A percentile compares a stretch with the other conserved stretches of the same genome.
Evolutionary conservation across 2,113 vertebrate genomes (phyloP).

Genomic region (Gadus chalcogrammus): DNA sequence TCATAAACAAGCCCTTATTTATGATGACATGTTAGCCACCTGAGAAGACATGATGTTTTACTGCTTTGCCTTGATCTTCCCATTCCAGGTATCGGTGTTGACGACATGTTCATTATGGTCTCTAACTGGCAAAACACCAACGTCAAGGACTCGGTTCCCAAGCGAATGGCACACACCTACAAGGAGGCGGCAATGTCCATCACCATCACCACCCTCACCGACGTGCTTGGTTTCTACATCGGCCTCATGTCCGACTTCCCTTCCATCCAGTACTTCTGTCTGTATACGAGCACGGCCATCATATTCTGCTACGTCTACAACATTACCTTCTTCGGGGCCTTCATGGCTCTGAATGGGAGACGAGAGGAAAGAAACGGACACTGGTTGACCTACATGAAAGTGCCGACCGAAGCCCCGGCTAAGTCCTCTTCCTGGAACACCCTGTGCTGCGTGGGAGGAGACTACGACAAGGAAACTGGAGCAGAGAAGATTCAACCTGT

Average conservation of each 20-base stretch:
- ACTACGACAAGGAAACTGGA: slow-evolving; percentile 37
- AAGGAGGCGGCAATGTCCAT: slow-evolving; percentile 78
- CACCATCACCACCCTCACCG: slow-evolving; percentile 80
- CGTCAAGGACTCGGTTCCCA: slow-evolving; percentile 32
- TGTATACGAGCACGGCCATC: slow-evolving; percentile 78
- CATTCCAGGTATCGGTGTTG: slow-evolving; percentile 78
- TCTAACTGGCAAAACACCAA: slow-evolving; percentile 79
- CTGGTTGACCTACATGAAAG: slow-evolving; percentile 72
- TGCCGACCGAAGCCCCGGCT: slow-evolving; percentile 27
- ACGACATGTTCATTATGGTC: slow-evolving; percentile 86
- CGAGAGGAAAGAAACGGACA: slow-evolving; percentile 68
- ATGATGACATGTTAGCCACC: neutral
- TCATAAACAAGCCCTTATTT: neutral
- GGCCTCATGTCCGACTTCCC: slow-evolving; percentile 77
- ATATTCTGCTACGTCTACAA: slow-evolving; percentile 81
- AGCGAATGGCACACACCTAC: slow-evolving; percentile 72
- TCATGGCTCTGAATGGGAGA: slow-evolving; percentile 76
- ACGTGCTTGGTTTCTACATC: slow-evolving; percentile 82
- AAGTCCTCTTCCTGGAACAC: slow-evolving; percentile 17
- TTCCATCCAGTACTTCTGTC: slow-evolving; percentile 75
- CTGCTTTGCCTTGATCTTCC: neutral
- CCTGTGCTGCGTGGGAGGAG: slow-evolving; percentile 65
- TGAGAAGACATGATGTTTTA: neutral
- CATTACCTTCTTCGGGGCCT: slow-evolving; percentile 79
- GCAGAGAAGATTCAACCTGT: slow-evolving; percentile 52